Evolutionary conservation across 2,113 vertebrate species (phyloP).

Genomic region (Gallinago paraguaiae): DNA sequence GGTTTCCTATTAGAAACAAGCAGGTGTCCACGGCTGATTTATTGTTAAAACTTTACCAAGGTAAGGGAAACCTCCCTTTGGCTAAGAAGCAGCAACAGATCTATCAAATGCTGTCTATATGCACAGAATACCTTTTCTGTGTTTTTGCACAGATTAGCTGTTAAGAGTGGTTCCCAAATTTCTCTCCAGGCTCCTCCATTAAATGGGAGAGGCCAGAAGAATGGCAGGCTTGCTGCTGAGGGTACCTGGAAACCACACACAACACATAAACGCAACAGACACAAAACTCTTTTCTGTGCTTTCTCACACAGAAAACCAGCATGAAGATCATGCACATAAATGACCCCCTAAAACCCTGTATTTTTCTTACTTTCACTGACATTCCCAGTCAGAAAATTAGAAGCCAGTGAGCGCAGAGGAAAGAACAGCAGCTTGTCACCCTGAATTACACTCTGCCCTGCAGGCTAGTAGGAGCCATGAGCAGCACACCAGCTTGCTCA

Average conservation of each 20-base stretch:
- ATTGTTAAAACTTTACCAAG: neutral
- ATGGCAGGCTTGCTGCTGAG: neutral
- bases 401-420: neutral
- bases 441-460: neutral
- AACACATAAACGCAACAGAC: neutral
- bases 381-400: neutral
- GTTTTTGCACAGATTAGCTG: neutral
- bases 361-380: neutral
- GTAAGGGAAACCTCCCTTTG: neutral
- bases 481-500: neutral
- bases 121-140: neutral
- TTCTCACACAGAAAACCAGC: neutral
- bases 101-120: neutral
- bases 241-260: neutral
- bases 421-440: neutral
- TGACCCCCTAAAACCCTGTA: fast-evolving
- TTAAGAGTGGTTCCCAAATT: neutral
- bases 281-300: neutral
- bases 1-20: neutral
- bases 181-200: neutral
- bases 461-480: neutral
- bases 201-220: neutral
- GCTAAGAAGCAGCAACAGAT: neutral
- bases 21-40: neutral
- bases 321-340: neutral